Conservation (phyloP, 1,140 invertebrate genomes). For the Scaptomyza hsui region DNA sequence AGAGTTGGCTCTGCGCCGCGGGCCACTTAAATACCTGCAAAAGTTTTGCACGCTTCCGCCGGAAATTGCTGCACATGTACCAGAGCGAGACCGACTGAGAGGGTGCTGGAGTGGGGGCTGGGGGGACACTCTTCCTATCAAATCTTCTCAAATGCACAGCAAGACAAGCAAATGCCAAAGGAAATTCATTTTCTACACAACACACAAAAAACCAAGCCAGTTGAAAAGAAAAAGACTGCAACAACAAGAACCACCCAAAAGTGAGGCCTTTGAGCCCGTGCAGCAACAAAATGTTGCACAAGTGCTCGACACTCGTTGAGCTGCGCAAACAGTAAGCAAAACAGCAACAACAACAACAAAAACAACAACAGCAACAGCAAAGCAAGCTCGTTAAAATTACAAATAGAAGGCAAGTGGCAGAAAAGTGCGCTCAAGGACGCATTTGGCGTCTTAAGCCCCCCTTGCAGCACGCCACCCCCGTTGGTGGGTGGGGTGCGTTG, state of each 20-base stretch:
- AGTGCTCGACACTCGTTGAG: slow-evolving; percentile 66
- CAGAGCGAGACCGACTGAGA: not conserved
- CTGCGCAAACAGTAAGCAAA: slow-evolving; percentile 66
- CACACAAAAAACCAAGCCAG: slow-evolving; percentile 25
- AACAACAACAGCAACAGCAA: slow-evolving; percentile 30
- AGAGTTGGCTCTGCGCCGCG: not conserved
- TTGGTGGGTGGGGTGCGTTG: not conserved
- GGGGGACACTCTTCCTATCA: slow-evolving; percentile 17
- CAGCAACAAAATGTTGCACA: slow-evolving; percentile 70
- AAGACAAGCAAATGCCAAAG: slow-evolving; percentile 68
- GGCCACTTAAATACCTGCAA: slow-evolving; percentile 78
- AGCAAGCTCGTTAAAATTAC: slow-evolving; percentile 80
- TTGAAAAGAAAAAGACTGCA: slow-evolving; percentile 51
- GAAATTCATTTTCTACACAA: slow-evolving; percentile 63
- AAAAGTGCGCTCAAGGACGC: slow-evolving; percentile 79
- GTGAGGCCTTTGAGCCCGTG: slow-evolving; percentile 53
- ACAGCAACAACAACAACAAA: slow-evolving; percentile 43
- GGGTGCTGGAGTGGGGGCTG: not conserved
- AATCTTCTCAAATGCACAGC: slow-evolving; percentile 62
- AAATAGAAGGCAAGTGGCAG: slow-evolving; percentile 82
- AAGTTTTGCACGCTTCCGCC: slow-evolving; percentile 76
- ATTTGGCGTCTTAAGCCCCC: slow-evolving; percentile 53
- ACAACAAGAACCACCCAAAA: slow-evolving; percentile 15
- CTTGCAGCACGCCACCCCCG: not conserved
- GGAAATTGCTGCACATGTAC: slow-evolving; percentile 63